Conservation (phyloP, 2,888 invertebrate species). For the Orthonevra nobilis region DNA sequence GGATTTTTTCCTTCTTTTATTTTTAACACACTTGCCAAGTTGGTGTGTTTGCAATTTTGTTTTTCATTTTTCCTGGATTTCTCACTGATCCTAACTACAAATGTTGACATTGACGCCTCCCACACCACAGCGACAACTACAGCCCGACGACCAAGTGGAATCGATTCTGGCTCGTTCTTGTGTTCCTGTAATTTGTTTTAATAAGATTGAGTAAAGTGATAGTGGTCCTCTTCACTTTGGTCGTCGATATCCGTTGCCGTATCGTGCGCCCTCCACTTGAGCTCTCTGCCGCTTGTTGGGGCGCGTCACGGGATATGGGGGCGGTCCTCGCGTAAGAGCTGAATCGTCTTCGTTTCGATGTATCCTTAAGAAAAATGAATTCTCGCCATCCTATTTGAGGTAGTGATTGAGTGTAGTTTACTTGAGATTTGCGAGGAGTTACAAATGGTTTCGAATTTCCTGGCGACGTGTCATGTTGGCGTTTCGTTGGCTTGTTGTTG, state of each 20-base stretch:
- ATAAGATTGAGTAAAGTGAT: conserved; percentile 69
- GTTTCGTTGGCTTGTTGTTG: conserved; percentile 26
- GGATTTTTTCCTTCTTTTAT: too few relatives aligned
- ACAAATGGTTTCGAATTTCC: conserved; percentile 63
- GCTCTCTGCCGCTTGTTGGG: background rate
- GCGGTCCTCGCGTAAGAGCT: conserved; percentile 5
- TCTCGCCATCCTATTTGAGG: conserved; percentile 54
- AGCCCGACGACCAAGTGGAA: conserved; percentile 1
- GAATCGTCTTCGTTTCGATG: conserved; percentile 18
- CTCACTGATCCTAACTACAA: conserved; percentile 52
- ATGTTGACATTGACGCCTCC: conserved; percentile 58
- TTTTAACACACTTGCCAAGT: conserved; percentile 14
- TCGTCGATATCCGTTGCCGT: conserved; percentile 57
- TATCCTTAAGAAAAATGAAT: conserved; percentile 48
- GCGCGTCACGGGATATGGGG: conserved; percentile 1
- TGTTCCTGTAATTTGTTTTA: conserved; percentile 68
- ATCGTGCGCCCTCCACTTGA: conserved; percentile 22
- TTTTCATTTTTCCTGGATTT: conserved; percentile 43
- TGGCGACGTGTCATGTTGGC: conserved; percentile 27
- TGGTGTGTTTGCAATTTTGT: conserved; percentile 31
- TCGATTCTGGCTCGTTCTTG: conserved; percentile 45
- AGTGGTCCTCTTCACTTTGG: conserved; percentile 64
- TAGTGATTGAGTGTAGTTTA: conserved; percentile 66
- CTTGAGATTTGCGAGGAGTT: conserved; percentile 55
- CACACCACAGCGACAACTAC: background rate